Evolutionary conservation across 1,140 invertebrate species (phyloP).

Genomic region (Eriocheir sinensis): DNA sequence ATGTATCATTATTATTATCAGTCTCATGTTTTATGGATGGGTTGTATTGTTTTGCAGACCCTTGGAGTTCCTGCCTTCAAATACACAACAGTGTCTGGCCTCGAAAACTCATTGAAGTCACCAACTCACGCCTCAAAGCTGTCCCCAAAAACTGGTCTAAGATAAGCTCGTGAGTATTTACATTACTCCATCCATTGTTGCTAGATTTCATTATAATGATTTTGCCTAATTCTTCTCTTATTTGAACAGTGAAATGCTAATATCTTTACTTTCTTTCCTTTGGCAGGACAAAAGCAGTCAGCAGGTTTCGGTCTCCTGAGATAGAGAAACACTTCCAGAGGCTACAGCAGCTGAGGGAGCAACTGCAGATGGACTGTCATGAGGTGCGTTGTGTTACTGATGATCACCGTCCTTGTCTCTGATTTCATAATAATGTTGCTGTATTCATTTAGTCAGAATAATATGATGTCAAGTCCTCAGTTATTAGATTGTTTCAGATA

Average conservation of each 20-base stretch:
- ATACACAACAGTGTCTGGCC: constrained; percentile 82
- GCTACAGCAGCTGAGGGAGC: constrained; percentile 81
- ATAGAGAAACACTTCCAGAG: constrained; percentile 80
- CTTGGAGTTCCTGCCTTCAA: constrained; percentile 81
- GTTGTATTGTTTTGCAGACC: constrained; percentile 46
- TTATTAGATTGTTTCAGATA: too few species aligned
- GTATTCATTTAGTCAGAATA: too few species aligned
- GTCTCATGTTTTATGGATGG: too few species aligned
- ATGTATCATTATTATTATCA: too few species aligned
- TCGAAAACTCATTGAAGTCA: constrained; percentile 83
- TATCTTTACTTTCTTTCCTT: constrained; percentile 58
- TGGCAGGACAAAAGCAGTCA: constrained; percentile 81
- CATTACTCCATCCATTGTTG: too few species aligned
- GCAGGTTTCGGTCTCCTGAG: constrained; percentile 82
- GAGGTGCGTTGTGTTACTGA: too few species aligned
- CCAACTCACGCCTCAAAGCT: constrained; percentile 80
- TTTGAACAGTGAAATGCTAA: background rate
- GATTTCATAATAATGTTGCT: too few species aligned
- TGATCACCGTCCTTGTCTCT: too few species aligned
- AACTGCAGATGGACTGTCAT: constrained; percentile 80
- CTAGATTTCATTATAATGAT: too few species aligned
- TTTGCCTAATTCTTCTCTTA: too few species aligned
- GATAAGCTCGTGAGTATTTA: constrained; percentile 81
- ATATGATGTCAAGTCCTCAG: too few species aligned
- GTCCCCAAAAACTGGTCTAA: constrained; percentile 82